Percentiles rank a stretch among this genome's conserved stretches.
Conservation (phyloP, 1,140 invertebrate genomes). For the Phymastichus coffea region DNA sequence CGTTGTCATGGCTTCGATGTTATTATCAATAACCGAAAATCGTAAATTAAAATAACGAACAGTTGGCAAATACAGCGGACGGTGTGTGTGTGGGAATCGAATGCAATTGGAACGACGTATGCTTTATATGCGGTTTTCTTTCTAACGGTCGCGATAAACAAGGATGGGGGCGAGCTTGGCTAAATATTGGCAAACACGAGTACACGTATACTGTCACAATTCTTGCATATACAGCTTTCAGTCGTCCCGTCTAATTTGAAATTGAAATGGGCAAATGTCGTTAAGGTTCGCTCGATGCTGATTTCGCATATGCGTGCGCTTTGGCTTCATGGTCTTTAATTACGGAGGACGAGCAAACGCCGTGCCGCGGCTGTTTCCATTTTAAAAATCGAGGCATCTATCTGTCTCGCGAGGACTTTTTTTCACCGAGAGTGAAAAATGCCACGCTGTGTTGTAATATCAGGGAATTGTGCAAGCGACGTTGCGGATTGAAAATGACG, state of each 20-base stretch:
- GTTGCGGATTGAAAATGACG: too few relatives aligned
- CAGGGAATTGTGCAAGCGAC: slow-evolving; percentile 4
- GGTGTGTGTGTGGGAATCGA: not conserved
- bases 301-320: not conserved
- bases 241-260: slow-evolving; percentile 22
- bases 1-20: too few relatives aligned
- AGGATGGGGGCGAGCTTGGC: too few relatives aligned
- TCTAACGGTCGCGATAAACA: slow-evolving; percentile 9
- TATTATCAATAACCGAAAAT: too few relatives aligned
- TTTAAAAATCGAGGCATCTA: slow-evolving; percentile 25
- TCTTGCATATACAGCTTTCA: slow-evolving; percentile 5
- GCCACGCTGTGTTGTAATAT: slow-evolving; percentile 2
- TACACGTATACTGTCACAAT: slow-evolving; percentile 15
- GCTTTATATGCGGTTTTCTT: not conserved
- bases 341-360: too few relatives aligned
- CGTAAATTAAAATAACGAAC: slow-evolving; percentile 25
- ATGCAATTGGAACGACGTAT: slow-evolving; percentile 14
- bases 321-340: slow-evolving; percentile 25
- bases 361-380: slow-evolving; percentile 13
- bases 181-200: slow-evolving; percentile 19
- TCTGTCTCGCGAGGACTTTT: not conserved
- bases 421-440: not conserved
- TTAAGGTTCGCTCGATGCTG: slow-evolving; percentile 8
- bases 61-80: slow-evolving; percentile 6
- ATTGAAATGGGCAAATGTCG: slow-evolving; percentile 28